Evolutionary conservation across 1,140 invertebrate species (phyloP), one percentile per base, ranked within the genome.

Genomic region (Procambarus clarkii): DNA sequence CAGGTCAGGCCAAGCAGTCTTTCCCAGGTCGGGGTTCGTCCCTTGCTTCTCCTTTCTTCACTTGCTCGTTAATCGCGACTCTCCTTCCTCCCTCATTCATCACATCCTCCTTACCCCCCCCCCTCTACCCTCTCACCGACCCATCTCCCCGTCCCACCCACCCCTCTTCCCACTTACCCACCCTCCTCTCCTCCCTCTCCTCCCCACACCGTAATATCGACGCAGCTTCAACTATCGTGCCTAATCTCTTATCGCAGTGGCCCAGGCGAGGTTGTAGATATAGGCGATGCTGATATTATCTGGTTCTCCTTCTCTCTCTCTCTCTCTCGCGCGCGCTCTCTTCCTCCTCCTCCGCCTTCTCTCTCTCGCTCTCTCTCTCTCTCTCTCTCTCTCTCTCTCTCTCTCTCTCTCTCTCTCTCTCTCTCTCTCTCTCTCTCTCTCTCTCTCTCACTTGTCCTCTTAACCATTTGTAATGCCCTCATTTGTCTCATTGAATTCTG

Each of bases 201-300:
- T 44, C 45, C 77, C 78, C 54, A 2, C 44, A 46, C 18, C 80
- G 64, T 90, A 90, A 83, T 90, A 90, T 90, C 88, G 88, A 90
- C 88, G 88, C 74, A 7, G 50, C 69, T 21, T 21, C 87, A 84
- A 90, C 81, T 84, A 90, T 90, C 81, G 88, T 90, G 88, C 88
- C 54, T 90, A 90, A 90, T 90, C 88, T 90, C 81, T 90, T 84
- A 89, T 89, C 87, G 64, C 88, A 60, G 64, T 60, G 88, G 88
- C 88, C 64, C 88, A 90, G 80, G 88, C 88, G 80, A 84, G 88
- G 80, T 90, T 90, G 81, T 90, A 84, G 80, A 84, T 83, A 90
- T 90, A 90, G 87, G 46, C 71, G 81, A 90, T 90, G 88, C 81
- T 84, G 88, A 90, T 90, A 48, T 15, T 84, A 90, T 90, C 88